Conservation (phyloP, 2,797 vertebrate genomes). For the Coendou prehensilis region DNA sequence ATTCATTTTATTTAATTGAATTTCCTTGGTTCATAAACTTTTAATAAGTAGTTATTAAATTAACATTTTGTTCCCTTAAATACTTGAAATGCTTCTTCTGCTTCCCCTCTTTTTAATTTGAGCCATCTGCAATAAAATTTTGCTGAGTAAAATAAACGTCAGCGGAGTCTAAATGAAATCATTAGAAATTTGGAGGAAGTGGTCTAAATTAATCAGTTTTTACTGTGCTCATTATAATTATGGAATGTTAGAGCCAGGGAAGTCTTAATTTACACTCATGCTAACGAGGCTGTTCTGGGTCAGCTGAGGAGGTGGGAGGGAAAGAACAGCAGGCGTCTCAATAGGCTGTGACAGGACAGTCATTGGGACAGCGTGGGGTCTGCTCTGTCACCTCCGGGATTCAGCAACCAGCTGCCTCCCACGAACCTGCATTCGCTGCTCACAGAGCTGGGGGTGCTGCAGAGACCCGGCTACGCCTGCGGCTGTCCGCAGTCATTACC, state of each 20-base stretch:
- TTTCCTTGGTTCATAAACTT: neutral
- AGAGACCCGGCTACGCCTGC: neutral
- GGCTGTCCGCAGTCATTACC: neutral
- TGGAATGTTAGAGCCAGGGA: neutral
- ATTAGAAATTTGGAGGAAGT: constrained; percentile 52
- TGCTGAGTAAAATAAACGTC: constrained; percentile 52
- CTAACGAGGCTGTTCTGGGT: constrained; percentile 14
- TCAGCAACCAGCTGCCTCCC: neutral
- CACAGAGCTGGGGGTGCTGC: neutral
- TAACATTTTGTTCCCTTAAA: constrained; percentile 28
- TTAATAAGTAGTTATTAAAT: constrained; percentile 56
- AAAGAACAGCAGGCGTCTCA: neutral
- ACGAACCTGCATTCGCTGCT: neutral
- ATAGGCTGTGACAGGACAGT: neutral
- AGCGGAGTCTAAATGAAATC: constrained; percentile 34
- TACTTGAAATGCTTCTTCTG: constrained; percentile 14
- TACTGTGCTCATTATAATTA: constrained; percentile 11
- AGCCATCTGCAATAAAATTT: constrained; percentile 46
- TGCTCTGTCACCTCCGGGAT: neutral
- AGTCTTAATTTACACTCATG: constrained; percentile 3
- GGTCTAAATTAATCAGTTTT: constrained; percentile 27
- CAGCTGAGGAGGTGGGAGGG: neutral
- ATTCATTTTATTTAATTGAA: neutral
- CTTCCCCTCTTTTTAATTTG: neutral
- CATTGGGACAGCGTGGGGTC: neutral